Conservation (phyloP, 2,797 vertebrate genomes). For the Manis crassicaudata region DNA sequence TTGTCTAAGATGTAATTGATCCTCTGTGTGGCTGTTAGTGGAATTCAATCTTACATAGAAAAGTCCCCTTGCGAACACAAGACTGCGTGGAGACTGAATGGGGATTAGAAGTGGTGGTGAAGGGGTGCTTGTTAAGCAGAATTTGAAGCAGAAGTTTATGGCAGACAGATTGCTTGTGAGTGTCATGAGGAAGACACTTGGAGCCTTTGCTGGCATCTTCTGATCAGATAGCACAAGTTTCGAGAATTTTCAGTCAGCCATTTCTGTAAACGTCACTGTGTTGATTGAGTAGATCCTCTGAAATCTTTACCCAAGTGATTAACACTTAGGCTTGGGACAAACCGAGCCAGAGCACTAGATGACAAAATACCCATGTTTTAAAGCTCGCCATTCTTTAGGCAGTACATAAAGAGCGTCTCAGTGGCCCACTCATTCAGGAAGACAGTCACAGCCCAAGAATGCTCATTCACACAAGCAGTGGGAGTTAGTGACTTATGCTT, state of each 20-base stretch:
- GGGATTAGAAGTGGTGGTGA: neutral
- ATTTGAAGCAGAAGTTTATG: constrained; percentile 13
- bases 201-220: neutral
- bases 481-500: constrained; percentile 69
- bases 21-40: neutral
- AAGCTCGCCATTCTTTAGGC: constrained; percentile 20
- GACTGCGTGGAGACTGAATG: neutral
- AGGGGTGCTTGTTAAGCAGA: neutral
- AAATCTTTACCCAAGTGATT: neutral
- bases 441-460: constrained; percentile 62
- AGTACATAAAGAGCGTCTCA: neutral
- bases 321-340: neutral
- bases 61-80: neutral
- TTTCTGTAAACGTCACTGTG: neutral
- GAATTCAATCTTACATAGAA: constrained; percentile 46
- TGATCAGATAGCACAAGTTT: neutral
- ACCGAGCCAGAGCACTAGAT: neutral
- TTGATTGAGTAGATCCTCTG: neutral
- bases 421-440: constrained; percentile 70
- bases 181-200: neutral
- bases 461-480: constrained; percentile 71
- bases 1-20: constrained; percentile 53
- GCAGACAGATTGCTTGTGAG: neutral
- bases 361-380: neutral
- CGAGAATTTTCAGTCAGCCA: neutral